Percentiles rank a stretch among this genome's conserved stretches.
Conservation (phyloP, 2,113 vertebrate species). For the Zeus faber region DNA sequence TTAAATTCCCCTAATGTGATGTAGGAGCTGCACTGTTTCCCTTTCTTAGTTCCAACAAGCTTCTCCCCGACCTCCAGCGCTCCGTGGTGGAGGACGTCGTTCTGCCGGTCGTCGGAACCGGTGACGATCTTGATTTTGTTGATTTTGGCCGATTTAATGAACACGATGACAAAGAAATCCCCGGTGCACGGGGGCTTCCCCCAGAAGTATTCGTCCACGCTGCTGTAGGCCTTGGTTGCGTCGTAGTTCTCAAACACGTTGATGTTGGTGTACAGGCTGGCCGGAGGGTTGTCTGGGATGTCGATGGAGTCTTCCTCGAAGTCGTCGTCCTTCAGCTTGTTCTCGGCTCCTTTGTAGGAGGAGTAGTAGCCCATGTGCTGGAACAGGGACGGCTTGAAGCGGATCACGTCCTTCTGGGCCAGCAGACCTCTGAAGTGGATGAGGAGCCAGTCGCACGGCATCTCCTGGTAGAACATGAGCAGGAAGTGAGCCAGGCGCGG, state of each 20-base stretch:
- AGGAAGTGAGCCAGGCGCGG: constrained; percentile 94
- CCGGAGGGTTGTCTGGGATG: constrained; percentile 95
- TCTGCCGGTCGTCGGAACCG: constrained; percentile 89
- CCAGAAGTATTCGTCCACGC: constrained; percentile 92
- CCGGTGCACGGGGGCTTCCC: constrained; percentile 87
- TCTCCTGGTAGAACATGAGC: constrained; percentile 99
- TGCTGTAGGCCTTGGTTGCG: constrained; percentile 90
- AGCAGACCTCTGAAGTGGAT: constrained; percentile 92
- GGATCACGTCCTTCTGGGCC: constrained; percentile 89
- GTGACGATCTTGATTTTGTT: constrained; percentile 87
- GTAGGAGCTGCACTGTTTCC: constrained; percentile 82
- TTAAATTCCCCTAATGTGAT: constrained; percentile 88
- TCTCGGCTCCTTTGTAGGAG: constrained; percentile 93
- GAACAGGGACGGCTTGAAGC: constrained; percentile 98
- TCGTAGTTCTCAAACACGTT: constrained; percentile 93
- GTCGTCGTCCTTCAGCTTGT: constrained; percentile 97
- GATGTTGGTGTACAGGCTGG: constrained; percentile 87
- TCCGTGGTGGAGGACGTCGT: constrained; percentile 89
- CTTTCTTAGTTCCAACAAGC: constrained; percentile 76
- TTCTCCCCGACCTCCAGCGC: constrained; percentile 88
- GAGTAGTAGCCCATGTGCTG: constrained; percentile 99
- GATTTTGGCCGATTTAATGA: constrained; percentile 84
- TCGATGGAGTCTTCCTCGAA: constrained; percentile 96
- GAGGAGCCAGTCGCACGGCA: constrained; percentile 97
- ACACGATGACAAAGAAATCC: constrained; percentile 85